These are phyloP conservation scores for Anastrepha ludens DNA, from an alignment of 1,140 invertebrate species.

Conservation along the genomic window DNA sequence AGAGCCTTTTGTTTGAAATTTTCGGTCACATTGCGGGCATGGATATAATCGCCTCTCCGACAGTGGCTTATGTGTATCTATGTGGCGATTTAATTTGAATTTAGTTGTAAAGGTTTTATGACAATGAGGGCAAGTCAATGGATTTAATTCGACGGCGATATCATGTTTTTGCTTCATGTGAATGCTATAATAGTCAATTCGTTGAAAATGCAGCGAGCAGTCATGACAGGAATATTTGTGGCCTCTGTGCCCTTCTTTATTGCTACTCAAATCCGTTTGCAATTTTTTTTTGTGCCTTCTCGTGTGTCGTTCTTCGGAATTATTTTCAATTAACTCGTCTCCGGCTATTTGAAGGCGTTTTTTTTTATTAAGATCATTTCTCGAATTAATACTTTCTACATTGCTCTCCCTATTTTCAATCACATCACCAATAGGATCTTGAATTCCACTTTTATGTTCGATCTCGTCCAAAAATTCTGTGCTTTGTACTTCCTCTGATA, in stretches of 20 bases:
- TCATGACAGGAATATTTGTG: constrained; percentile 10
- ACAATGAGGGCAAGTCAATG: constrained; percentile 57
- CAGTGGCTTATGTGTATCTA: neutral
- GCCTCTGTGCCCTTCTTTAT: neutral
- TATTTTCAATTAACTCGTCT: neutral
- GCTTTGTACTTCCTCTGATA: no score
- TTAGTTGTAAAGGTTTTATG: no score
- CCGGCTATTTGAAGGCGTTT: neutral
- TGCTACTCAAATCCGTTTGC: neutral
- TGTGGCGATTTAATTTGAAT: no score
- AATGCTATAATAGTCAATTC: neutral
- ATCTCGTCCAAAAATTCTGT: no score
- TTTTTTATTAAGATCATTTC: neutral
- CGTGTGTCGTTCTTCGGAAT: neutral
- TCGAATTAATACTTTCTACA: neutral
- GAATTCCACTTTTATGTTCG: no score
- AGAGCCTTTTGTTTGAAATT: constrained; percentile 65
- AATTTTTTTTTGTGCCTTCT: neutral
- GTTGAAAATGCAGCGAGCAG: constrained; percentile 25
- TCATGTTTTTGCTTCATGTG: constrained; percentile 50
- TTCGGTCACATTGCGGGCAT: constrained; percentile 66
- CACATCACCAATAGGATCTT: neutral
- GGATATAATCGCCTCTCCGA: constrained; percentile 64
- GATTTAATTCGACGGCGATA: constrained; percentile 2
- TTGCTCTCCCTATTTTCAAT: neutral